phyloP scores from a whole-genome alignment of 1,140 invertebrate genomes.

The Batillaria attramentaria region DNA sequence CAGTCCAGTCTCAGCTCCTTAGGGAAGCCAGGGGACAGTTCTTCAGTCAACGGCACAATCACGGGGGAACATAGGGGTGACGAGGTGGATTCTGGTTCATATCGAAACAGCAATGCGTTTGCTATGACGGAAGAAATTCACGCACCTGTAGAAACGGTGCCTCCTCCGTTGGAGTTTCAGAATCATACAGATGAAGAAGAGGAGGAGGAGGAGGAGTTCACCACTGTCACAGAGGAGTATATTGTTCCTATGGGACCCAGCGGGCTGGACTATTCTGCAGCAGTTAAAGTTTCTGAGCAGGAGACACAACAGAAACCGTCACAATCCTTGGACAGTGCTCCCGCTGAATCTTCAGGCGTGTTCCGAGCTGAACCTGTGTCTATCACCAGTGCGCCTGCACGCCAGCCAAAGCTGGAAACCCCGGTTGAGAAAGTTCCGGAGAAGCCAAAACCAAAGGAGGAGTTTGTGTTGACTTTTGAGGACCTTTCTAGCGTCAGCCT shows the following conservation, averaged over 20 bases:
- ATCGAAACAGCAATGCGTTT: neutral
- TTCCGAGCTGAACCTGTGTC: slow-evolving; percentile 25
- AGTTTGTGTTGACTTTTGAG: slow-evolving; percentile 61
- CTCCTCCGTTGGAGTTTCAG: slow-evolving; percentile 58
- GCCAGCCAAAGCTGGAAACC: neutral
- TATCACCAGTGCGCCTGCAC: neutral
- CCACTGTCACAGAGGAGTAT: slow-evolving; percentile 39
- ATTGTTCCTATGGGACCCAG: slow-evolving; percentile 42
- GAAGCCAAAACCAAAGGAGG: slow-evolving; percentile 38
- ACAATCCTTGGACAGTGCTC: neutral
- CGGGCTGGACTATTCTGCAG: slow-evolving; percentile 35
- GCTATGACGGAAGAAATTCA: slow-evolving; percentile 46
- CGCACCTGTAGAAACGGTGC: slow-evolving; percentile 47
- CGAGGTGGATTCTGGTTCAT: neutral
- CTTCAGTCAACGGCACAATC: neutral
- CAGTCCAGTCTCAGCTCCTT: slow-evolving; percentile 24
- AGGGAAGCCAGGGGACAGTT: neutral
- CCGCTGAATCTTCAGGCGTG: neutral
- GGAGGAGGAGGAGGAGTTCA: slow-evolving; percentile 44
- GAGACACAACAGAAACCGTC: neutral
- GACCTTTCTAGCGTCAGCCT: slow-evolving; percentile 61
- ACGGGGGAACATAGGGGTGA: neutral
- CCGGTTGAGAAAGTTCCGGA: neutral
- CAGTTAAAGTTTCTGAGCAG: slow-evolving; percentile 33
- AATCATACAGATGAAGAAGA: slow-evolving; percentile 35